Evolutionary conservation across 2,113 vertebrate species (phyloP).

Genomic region (Oreochromis niloticus): DNA sequence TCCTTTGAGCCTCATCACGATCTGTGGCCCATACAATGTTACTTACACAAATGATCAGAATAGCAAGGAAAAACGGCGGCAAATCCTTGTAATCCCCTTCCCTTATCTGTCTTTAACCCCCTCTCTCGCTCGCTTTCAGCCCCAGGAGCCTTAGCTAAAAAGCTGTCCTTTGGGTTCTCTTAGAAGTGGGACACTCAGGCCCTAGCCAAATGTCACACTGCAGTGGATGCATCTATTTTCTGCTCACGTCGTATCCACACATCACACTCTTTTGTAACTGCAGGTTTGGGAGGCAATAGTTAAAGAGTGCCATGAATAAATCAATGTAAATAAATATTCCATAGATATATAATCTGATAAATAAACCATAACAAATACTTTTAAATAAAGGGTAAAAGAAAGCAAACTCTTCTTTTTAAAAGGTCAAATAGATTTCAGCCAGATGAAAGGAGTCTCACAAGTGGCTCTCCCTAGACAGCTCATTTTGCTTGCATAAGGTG

Average conservation of each 20-base stretch:
- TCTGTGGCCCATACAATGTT: slow-evolving; percentile 15
- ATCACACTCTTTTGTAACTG: not conserved
- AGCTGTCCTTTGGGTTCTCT: slow-evolving; percentile 44
- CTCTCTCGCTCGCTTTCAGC: slow-evolving; percentile 20
- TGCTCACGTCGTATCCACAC: slow-evolving; percentile 28
- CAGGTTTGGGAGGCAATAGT: slow-evolving; percentile 26
- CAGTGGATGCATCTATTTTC: slow-evolving; percentile 46
- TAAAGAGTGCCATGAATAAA: slow-evolving; percentile 28
- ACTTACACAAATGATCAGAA: slow-evolving; percentile 38
- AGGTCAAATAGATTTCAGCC: slow-evolving; percentile 48
- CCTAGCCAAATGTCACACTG: slow-evolving; percentile 58
- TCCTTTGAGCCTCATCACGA: not conserved
- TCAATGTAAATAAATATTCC: slow-evolving; percentile 59
- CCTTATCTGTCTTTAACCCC: slow-evolving; percentile 32
- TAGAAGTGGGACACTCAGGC: slow-evolving; percentile 47
- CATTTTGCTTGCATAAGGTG: slow-evolving; percentile 51
- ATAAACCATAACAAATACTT: slow-evolving; percentile 51
- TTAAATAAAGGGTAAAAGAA: slow-evolving; percentile 39
- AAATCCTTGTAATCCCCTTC: slow-evolving; percentile 37
- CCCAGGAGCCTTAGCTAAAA: slow-evolving; percentile 45
- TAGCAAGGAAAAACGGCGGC: slow-evolving; percentile 25
- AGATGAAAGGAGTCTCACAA: slow-evolving; percentile 31
- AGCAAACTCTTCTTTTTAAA: slow-evolving; percentile 27
- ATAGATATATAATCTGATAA: slow-evolving; percentile 45
- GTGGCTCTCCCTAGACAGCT: slow-evolving; percentile 38